Evolutionary conservation across 2,797 vertebrate species (phyloP).

Genomic region (Tangara arthus): DNA sequence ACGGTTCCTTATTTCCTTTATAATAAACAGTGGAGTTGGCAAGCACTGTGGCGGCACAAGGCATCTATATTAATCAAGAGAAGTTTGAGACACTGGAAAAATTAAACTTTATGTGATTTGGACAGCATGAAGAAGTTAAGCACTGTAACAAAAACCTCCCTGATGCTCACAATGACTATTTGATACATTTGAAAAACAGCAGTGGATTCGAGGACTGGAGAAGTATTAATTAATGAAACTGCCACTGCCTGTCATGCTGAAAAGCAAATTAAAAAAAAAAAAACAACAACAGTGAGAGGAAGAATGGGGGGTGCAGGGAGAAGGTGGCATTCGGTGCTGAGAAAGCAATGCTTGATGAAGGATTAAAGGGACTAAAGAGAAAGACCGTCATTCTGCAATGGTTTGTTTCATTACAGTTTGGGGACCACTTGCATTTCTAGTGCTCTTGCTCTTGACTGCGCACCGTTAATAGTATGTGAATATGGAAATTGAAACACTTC

Average conservation of each 20-base stretch:
- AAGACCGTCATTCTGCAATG: slow-evolving; percentile 8
- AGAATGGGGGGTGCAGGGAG: neutral
- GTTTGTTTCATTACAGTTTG: slow-evolving; percentile 51
- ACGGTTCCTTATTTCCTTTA: slow-evolving; percentile 64
- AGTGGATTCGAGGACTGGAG: slow-evolving; percentile 35
- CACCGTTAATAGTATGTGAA: slow-evolving; percentile 53
- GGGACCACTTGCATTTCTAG: slow-evolving; percentile 56
- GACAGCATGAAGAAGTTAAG: slow-evolving; percentile 63
- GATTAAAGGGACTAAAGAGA: slow-evolving; percentile 54
- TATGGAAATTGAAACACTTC: slow-evolving; percentile 57
- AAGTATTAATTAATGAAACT: slow-evolving; percentile 60
- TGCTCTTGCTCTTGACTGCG: slow-evolving; percentile 37
- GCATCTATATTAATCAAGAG: slow-evolving; percentile 66
- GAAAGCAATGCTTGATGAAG: slow-evolving; percentile 45
- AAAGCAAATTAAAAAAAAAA: neutral
- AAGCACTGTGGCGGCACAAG: slow-evolving; percentile 56
- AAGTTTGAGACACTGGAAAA: slow-evolving; percentile 80
- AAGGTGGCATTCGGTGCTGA: slow-evolving; percentile 57
- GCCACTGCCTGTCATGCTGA: slow-evolving; percentile 59
- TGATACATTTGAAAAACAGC: slow-evolving; percentile 34
- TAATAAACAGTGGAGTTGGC: slow-evolving; percentile 61
- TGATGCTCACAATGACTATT: slow-evolving; percentile 50
- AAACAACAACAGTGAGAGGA: neutral
- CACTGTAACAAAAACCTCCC: slow-evolving; percentile 65
- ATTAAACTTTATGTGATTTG: slow-evolving; percentile 66